Evolutionary conservation across 2,888 invertebrate genomes (phyloP).

Genomic region (Abrostola triplasia): DNA sequence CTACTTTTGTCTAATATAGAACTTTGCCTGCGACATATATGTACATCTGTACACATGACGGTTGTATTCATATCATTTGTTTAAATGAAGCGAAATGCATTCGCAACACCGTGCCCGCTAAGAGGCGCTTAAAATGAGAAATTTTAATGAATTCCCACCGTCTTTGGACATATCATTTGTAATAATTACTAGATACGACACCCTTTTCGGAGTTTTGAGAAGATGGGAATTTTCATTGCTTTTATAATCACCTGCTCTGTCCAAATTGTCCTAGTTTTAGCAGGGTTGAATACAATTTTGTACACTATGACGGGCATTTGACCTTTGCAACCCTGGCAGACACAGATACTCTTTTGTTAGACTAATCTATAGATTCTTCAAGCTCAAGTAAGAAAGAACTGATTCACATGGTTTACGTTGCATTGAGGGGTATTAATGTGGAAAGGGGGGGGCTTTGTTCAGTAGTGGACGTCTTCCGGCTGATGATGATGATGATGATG

Average conservation of each 20-base stretch:
- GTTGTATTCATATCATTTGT: constrained; percentile 12
- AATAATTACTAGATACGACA: constrained; percentile 45
- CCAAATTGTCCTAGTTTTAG: no score
- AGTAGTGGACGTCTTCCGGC: no score
- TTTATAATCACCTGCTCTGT: background rate
- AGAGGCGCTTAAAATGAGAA: constrained; percentile 68
- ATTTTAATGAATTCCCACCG: constrained; percentile 74
- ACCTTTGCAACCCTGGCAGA: no score
- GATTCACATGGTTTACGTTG: no score
- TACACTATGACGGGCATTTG: no score
- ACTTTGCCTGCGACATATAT: background rate
- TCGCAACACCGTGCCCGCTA: constrained; percentile 49
- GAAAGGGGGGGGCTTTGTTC: no score
- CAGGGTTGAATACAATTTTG: no score
- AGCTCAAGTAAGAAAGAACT: no score
- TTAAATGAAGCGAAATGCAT: constrained; percentile 49
- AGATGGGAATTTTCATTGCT: background rate
- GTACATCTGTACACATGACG: background rate
- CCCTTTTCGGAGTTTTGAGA: background rate
- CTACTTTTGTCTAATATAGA: background rate
- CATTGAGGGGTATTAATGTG: no score
- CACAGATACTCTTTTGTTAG: no score
- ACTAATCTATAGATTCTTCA: no score
- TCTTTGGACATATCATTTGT: constrained; percentile 49
- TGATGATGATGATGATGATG: no score